These are phyloP conservation scores for Bos javanicus DNA, from an alignment of 2,113 vertebrate species.

Conservation along the genomic window DNA sequence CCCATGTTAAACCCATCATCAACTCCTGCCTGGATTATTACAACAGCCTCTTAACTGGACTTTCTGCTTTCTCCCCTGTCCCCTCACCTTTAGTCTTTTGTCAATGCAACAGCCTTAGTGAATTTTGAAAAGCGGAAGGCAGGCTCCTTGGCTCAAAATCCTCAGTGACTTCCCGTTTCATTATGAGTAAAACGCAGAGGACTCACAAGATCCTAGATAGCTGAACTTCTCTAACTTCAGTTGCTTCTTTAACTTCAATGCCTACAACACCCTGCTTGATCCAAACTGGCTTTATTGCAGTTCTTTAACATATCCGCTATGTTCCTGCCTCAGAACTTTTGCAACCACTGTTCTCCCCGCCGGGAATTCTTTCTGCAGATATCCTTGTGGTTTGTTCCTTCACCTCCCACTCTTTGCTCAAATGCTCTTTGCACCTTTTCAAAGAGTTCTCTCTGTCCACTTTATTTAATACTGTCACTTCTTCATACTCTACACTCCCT, in stretches of 20 bases:
- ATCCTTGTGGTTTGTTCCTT: not conserved
- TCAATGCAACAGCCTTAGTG: not conserved
- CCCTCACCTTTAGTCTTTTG: not conserved
- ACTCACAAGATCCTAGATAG: not conserved
- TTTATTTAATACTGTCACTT: not conserved
- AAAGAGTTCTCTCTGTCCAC: not conserved
- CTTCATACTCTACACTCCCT: not conserved
- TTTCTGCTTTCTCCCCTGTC: not conserved
- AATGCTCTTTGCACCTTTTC: not conserved
- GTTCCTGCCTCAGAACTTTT: not conserved
- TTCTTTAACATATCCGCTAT: not conserved
- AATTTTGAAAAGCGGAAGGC: not conserved
- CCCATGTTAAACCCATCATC: not conserved
- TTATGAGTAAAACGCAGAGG: not conserved
- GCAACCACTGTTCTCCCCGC: not conserved
- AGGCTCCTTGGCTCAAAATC: not conserved
- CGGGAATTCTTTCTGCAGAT: not conserved
- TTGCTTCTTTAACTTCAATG: not conserved
- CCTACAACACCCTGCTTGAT: rapidly evolving
- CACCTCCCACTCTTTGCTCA: not conserved
- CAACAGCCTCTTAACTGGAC: not conserved
- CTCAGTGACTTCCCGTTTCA: not conserved
- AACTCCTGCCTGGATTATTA: not conserved
- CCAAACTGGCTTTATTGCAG: not conserved
- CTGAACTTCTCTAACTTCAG: not conserved